A percentile compares a stretch with the other conserved stretches of the same genome.
These are phyloP conservation scores for Autographa gamma DNA, from an alignment of 2,888 invertebrate genomes.

Conservation along the genomic window DNA sequence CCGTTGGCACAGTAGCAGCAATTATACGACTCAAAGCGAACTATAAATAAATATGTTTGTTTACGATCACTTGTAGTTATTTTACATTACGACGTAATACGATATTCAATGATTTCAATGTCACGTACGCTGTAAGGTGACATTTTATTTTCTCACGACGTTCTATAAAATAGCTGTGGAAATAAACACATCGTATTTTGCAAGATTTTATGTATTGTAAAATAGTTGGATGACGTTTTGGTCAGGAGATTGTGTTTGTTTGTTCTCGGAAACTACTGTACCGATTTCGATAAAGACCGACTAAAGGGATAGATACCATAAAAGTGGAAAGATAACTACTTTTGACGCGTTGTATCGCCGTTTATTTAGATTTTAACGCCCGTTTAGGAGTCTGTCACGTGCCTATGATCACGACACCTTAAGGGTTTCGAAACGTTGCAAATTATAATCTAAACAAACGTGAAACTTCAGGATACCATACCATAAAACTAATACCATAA, in stretches of 20 bases:
- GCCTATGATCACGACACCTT: no score
- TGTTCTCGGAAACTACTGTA: not conserved
- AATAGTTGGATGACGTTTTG: no score
- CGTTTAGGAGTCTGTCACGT: no score
- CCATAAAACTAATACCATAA: no score
- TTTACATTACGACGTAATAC: conserved; percentile 14
- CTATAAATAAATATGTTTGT: not conserved
- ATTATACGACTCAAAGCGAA: conserved; percentile 5
- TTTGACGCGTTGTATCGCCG: no score
- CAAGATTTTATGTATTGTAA: not conserved
- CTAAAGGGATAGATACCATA: no score
- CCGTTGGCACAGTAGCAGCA: not conserved
- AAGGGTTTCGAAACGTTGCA: no score
- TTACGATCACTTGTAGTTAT: conserved; percentile 2
- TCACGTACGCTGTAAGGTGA: conserved; percentile 11
- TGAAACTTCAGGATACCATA: no score
- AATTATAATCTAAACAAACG: no score
- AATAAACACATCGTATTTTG: not conserved
- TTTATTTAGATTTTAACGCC: no score
- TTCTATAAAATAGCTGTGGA: not conserved
- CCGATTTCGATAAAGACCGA: not conserved
- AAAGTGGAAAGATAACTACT: no score
- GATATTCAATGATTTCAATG: conserved; percentile 25
- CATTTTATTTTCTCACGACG: conserved; percentile 11
- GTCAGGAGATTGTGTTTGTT: not conserved